Conservation (phyloP, 2,888 invertebrate genomes). For the Syritta pipiens region DNA sequence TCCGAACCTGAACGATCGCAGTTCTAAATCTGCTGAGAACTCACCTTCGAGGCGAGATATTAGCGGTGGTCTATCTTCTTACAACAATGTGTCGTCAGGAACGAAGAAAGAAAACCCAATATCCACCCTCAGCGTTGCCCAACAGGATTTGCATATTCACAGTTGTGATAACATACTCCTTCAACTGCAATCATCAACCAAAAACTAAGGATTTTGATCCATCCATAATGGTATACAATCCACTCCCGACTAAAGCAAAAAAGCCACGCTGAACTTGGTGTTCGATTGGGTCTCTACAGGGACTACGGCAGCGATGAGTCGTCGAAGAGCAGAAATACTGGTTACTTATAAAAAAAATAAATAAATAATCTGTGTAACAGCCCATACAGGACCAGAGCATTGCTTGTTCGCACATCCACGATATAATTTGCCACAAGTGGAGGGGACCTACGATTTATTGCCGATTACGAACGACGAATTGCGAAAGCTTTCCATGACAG, state of each 20-base stretch:
- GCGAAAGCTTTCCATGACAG: no score
- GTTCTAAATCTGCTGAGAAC: slow-evolving; percentile 72
- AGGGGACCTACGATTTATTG: no score
- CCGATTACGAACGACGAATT: no score
- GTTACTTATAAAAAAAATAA: not conserved
- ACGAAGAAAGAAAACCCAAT: slow-evolving; percentile 21
- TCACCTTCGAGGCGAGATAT: slow-evolving; percentile 70
- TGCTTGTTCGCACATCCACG: no score
- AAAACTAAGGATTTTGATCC: slow-evolving; percentile 37
- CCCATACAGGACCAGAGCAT: no score
- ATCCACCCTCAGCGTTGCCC: slow-evolving; percentile 40
- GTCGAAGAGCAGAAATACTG: slow-evolving; percentile 63
- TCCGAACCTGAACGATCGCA: slow-evolving; percentile 11
- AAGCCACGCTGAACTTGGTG: slow-evolving; percentile 71
- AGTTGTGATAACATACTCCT: slow-evolving; percentile 74
- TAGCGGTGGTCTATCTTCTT: slow-evolving; percentile 11
- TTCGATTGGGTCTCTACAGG: slow-evolving; percentile 67
- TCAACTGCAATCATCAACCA: slow-evolving; percentile 69
- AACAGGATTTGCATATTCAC: slow-evolving; percentile 70
- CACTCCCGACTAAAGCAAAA: slow-evolving; percentile 73
- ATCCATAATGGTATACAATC: slow-evolving; percentile 71
- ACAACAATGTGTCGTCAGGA: slow-evolving; percentile 19
- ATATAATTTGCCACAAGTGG: no score
- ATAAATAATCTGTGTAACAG: not conserved
- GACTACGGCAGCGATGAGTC: slow-evolving; percentile 52